Evolutionary conservation across 2,113 vertebrate species (phyloP).

Genomic region (Entelurus aequoreus): DNA sequence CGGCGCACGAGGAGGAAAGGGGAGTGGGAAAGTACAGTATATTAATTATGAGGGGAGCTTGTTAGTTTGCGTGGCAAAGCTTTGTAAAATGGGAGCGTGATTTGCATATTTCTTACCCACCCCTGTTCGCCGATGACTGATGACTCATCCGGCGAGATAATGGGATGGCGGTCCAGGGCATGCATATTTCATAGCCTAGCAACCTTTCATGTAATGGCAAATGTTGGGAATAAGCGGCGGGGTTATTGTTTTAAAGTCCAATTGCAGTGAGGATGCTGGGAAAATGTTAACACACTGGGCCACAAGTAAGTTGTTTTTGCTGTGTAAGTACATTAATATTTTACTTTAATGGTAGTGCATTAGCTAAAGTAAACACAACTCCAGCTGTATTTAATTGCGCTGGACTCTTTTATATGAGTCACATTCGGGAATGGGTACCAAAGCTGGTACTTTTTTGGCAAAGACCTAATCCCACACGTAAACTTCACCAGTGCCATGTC

Average conservation of each 20-base stretch:
- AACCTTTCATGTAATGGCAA: slow-evolving; percentile 22
- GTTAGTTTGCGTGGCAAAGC: slow-evolving; percentile 1
- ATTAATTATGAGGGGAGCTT: slow-evolving; percentile 10
- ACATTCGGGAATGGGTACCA: too few relatives aligned
- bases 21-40: too few relatives aligned
- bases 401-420: too few relatives aligned
- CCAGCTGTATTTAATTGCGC: too few relatives aligned
- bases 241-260: slow-evolving; percentile 9
- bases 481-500: too few relatives aligned
- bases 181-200: slow-evolving; percentile 40
- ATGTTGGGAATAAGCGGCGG: slow-evolving; percentile 22
- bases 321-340: not conserved
- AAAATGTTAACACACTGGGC: not conserved
- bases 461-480: too few relatives aligned
- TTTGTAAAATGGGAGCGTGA: slow-evolving; percentile 11
- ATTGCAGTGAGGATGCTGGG: not conserved
- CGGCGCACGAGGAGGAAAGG: not conserved
- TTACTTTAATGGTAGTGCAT: not conserved
- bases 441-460: too few relatives aligned
- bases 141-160: slow-evolving; percentile 38
- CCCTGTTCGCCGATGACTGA: slow-evolving; percentile 31
- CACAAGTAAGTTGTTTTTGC: not conserved
- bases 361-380: not conserved
- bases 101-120: slow-evolving; percentile 11
- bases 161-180: slow-evolving; percentile 15